Base-by-base conservation (phyloP, 2,888 invertebrate species). In the Lycaena phlaeas region DNA sequence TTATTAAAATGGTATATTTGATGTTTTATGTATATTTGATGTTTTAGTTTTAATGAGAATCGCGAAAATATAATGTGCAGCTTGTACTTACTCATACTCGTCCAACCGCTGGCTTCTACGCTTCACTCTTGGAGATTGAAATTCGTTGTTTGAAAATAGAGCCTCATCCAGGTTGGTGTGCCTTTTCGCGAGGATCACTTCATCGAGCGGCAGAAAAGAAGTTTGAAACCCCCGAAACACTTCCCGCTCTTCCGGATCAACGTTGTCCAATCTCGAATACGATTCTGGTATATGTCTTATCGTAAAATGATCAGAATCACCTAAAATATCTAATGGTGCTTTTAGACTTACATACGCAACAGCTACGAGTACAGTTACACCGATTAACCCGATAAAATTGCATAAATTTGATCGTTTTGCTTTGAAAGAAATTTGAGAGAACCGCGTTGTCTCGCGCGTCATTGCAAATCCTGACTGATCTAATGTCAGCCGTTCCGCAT, bases 141-240 rank as follows among this genome's bases (percentile, higher is more conserved):
- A n/a, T n/a, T n/a, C n/a, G n/a, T n/a, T n/a, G n/a, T n/a, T n/a
- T n/a, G n/a, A n/a, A n/a, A n/a, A n/a, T n/a, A n/a, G n/a, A n/a
- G n/a, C n/a, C n/a, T n/a, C n/a, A n/a, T 59, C 1, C 70, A 68
- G 1, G 44, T 44, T 7, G 40, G 55, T 11, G n/a, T n/a, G n/a
- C 55, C 49, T 12, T 55, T 40, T 11, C 25, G 86, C 82, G 25
- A 87, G 62, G 28, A 79, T 65, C 28, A 85, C 68, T 30, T 84
- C 82, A 40, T 87, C 87, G 1, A 73, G 68, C 0, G 90, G 89
- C 28, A 89, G 63, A 53, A 88, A 90, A 10, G 89, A 89, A 0
- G 90, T 90, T 34, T 87, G 84, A 38, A 87, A 86, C 47, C 89
- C 89, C 50, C 86, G 79, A 56, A 89, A 85, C 1, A 89, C 71